phyloP scores from a whole-genome alignment of 2,888 invertebrate species.

The Serrognathus titanus region DNA sequence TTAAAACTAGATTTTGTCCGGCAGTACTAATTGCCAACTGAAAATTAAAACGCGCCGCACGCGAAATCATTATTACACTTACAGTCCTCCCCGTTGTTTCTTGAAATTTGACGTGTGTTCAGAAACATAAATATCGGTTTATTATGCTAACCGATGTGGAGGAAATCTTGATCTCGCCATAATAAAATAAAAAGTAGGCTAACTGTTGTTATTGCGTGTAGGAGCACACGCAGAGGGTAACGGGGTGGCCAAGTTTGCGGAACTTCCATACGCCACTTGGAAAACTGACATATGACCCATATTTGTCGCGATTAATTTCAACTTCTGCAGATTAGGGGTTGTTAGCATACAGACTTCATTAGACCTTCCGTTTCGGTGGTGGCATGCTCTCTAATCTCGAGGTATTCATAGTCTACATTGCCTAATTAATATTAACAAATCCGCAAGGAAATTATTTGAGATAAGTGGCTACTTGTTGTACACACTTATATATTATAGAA shows the following conservation, averaged over 20 bases:
- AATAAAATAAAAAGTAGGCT: not conserved
- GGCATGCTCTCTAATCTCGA: not conserved
- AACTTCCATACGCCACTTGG: not conserved
- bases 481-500: too few relatives aligned
- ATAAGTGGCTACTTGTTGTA: too few relatives aligned
- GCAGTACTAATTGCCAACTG: too few relatives aligned
- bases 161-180: too few relatives aligned
- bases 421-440: constrained; percentile 18
- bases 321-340: not conserved
- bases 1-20: too few relatives aligned
- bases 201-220: not conserved
- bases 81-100: too few relatives aligned
- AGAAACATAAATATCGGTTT: too few relatives aligned
- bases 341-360: not conserved
- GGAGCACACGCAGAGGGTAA: not conserved
- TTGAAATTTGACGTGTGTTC: too few relatives aligned
- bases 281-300: constrained; percentile 5
- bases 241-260: not conserved
- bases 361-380: not conserved
- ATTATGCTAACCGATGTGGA: too few relatives aligned
- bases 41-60: too few relatives aligned
- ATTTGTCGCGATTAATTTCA: constrained; percentile 13
- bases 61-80: too few relatives aligned
- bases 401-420: not conserved
- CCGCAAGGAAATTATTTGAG: too few relatives aligned